Conservation (phyloP, 2,888 invertebrate genomes). For the Onthophagus sagittarius region DNA sequence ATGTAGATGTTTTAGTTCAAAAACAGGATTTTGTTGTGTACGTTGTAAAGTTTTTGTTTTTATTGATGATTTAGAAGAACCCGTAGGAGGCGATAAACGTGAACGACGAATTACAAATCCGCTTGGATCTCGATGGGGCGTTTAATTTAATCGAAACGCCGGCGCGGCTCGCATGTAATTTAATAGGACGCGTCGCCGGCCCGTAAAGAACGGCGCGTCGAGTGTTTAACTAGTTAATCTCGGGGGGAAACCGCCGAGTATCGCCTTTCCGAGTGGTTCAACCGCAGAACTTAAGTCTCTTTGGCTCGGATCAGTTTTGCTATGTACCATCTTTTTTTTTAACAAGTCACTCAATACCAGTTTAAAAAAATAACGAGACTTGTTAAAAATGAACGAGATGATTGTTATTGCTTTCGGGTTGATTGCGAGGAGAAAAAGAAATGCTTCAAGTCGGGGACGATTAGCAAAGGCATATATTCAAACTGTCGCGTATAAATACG, state of each 20-base stretch:
- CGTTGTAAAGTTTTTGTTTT: neutral
- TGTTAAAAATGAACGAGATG: neutral
- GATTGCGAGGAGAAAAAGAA: neutral
- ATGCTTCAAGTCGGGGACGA: neutral
- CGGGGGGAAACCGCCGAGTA: neutral
- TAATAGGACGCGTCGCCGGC: neutral
- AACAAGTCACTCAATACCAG: no score
- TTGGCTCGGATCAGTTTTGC: neutral
- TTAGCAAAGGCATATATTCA: neutral
- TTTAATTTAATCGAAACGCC: neutral
- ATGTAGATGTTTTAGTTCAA: no score
- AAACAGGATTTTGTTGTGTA: neutral
- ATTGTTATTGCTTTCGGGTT: neutral
- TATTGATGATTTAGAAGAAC: neutral
- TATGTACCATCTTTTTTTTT: neutral
- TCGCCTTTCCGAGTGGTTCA: neutral
- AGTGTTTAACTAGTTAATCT: neutral
- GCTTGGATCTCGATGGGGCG: neutral
- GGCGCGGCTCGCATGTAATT: neutral
- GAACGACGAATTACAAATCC: neutral
- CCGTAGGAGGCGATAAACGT: neutral
- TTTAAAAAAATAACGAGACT: no score
- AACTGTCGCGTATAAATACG: neutral
- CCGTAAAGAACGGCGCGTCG: neutral
- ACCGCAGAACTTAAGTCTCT: neutral